These are phyloP conservation scores for Plotosus lineatus DNA, from an alignment of 2,113 vertebrate genomes.

Conservation along the genomic window DNA sequence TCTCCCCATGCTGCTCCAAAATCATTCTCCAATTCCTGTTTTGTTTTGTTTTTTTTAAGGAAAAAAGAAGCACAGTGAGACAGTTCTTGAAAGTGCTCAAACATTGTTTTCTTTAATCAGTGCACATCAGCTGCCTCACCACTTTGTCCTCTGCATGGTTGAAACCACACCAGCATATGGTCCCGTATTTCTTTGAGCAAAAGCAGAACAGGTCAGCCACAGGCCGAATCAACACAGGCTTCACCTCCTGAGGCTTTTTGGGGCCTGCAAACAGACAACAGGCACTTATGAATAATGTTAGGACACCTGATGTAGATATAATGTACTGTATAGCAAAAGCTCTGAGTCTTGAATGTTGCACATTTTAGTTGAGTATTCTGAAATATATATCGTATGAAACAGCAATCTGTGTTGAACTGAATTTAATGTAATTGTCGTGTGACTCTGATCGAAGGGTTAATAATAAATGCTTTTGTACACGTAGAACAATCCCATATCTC, in stretches of 20 bases:
- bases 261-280: conserved; percentile 63
- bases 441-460: neutral
- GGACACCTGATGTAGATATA: neutral
- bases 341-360: neutral
- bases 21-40: conserved; percentile 51
- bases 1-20: conserved; percentile 45
- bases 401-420: neutral
- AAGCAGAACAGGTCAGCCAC: conserved; percentile 78
- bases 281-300: neutral
- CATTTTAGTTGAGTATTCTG: neutral
- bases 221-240: conserved; percentile 75
- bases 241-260: conserved; percentile 67
- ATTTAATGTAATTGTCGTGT: neutral
- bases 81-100: neutral
- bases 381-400: neutral
- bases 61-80: conserved; percentile 16
- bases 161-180: conserved; percentile 74
- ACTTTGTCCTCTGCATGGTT: conserved; percentile 53
- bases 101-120: conserved; percentile 23
- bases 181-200: conserved; percentile 75
- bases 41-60: no score
- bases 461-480: neutral
- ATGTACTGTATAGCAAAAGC: neutral
- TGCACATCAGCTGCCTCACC: conserved; percentile 47
- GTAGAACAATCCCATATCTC: neutral